Evolutionary conservation across 1,140 invertebrate genomes (phyloP).

Genomic region (Drosophila trapezifrons): DNA sequence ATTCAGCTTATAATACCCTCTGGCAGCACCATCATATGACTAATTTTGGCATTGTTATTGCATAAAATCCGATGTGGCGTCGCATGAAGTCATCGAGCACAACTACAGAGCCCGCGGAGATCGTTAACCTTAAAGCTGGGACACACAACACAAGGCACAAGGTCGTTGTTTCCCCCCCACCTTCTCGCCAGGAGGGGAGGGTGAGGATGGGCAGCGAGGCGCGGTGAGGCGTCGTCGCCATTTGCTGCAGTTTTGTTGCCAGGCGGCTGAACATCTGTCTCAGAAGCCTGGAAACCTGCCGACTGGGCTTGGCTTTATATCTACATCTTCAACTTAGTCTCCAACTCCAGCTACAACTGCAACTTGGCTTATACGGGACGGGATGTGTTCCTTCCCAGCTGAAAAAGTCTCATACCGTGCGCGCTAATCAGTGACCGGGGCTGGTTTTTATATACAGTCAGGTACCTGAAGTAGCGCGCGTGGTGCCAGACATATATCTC

Average conservation of each 20-base stretch:
- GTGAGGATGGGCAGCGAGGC: constrained; percentile 14
- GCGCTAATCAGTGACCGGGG: constrained; percentile 90
- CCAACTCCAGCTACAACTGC: neutral
- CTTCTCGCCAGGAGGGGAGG: constrained; percentile 1
- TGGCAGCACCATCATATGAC: constrained; percentile 52
- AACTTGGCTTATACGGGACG: constrained; percentile 5
- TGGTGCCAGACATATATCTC: constrained; percentile 84
- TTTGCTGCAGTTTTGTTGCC: constrained; percentile 48
- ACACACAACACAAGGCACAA: constrained; percentile 66
- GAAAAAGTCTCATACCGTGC: constrained; percentile 84
- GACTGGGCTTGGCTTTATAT: constrained; percentile 68
- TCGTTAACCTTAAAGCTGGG: constrained; percentile 84
- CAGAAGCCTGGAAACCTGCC: constrained; percentile 33
- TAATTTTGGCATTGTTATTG: constrained; percentile 74
- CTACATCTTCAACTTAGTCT: constrained; percentile 26
- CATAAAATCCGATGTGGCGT: constrained; percentile 59
- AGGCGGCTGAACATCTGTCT: constrained; percentile 62
- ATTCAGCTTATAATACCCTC: neutral
- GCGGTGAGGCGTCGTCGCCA: constrained; percentile 32
- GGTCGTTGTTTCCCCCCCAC: constrained; percentile 63
- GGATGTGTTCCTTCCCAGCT: constrained; percentile 14
- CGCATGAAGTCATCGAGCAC: constrained; percentile 78
- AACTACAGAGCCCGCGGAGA: constrained; percentile 55
- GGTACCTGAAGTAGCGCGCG: constrained; percentile 99
- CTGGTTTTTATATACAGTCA: constrained; percentile 90